Percentiles rank a stretch among this genome's conserved stretches.
Conservation (phyloP, 1,140 invertebrate species). For the Theocolax elegans region DNA sequence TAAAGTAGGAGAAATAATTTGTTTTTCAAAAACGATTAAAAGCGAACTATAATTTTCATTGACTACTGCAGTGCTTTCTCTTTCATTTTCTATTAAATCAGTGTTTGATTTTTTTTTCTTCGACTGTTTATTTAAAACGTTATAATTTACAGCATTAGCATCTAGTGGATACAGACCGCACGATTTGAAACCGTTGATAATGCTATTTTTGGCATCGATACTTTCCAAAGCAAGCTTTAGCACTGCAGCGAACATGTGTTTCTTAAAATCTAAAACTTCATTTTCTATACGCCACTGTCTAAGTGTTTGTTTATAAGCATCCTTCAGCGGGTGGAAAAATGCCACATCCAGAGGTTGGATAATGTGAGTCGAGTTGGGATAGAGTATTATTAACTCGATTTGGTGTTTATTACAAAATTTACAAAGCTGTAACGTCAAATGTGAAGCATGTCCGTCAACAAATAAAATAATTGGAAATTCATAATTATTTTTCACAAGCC, state of each 20-base stretch:
- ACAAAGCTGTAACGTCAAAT: background rate
- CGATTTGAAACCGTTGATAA: background rate
- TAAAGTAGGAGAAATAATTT: too few species aligned
- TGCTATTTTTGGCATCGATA: background rate
- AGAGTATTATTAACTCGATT: background rate
- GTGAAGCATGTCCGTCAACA: background rate
- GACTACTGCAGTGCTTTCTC: too few species aligned
- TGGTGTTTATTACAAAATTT: background rate
- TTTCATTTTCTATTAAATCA: too few species aligned
- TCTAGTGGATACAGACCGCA: background rate
- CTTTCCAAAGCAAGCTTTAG: background rate
- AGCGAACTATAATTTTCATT: too few species aligned
- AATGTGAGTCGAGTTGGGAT: constrained; percentile 11
- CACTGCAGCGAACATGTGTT: background rate
- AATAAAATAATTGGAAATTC: too few species aligned
- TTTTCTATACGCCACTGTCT: background rate
- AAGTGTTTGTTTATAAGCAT: background rate
- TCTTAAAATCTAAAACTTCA: background rate
- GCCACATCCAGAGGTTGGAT: background rate
- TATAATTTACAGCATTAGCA: too few species aligned
- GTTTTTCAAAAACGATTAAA: too few species aligned
- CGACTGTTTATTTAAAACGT: too few species aligned
- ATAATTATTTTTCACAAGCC: background rate
- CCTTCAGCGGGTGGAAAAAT: background rate
- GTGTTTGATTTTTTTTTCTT: too few species aligned